Percentiles rank a stretch among this genome's conserved stretches.
These are phyloP conservation scores for Candoia aspera DNA, from an alignment of 2,113 vertebrate species.

Conservation along the genomic window DNA sequence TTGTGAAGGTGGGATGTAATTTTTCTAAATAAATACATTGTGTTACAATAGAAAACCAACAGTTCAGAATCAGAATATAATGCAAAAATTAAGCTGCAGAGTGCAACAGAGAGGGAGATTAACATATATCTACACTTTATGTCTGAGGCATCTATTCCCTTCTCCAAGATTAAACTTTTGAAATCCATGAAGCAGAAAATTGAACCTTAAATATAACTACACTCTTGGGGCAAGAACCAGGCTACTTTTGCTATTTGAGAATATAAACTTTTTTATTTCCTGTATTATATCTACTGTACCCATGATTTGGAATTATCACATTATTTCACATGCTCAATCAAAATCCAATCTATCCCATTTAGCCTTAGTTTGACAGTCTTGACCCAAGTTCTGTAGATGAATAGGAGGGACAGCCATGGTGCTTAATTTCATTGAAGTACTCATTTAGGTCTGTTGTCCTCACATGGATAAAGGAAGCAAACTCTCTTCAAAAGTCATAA, in stretches of 20 bases:
- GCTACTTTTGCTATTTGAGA: too few species aligned
- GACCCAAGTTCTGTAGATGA: background rate
- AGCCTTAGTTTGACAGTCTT: background rate
- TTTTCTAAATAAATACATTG: too few species aligned
- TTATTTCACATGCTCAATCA: background rate
- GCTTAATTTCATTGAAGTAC: background rate
- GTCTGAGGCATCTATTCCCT: background rate
- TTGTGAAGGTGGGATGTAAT: too few species aligned
- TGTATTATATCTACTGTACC: background rate
- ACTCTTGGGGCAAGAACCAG: background rate
- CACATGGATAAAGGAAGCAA: background rate
- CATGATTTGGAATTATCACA: background rate
- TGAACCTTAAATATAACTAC: background rate
- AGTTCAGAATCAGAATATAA: too few species aligned
- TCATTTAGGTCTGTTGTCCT: background rate
- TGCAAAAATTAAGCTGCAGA: too few species aligned
- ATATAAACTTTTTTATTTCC: background rate
- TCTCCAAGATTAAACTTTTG: background rate
- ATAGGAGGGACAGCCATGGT: background rate
- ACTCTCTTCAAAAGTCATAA: background rate
- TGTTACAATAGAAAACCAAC: too few species aligned
- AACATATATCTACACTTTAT: too few species aligned
- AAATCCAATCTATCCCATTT: background rate
- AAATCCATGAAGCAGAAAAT: background rate
- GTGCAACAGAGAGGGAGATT: too few species aligned